Percentiles rank a stretch among this genome's conserved stretches.
Evolutionary conservation across 2,797 vertebrate genomes (phyloP).

Genomic region (Linurgus olivaceus): DNA sequence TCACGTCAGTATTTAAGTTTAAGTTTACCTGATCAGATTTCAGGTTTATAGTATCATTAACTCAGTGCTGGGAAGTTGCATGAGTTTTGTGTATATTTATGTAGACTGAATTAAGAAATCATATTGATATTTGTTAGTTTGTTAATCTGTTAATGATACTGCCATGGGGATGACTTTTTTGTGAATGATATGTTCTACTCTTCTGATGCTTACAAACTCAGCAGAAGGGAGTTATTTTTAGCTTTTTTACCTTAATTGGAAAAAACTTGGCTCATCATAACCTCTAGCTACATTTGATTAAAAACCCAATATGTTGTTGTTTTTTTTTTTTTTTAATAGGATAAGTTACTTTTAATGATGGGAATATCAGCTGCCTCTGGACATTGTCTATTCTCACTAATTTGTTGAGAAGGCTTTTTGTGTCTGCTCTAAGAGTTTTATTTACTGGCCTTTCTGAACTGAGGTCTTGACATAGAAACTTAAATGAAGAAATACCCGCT

Average conservation of each 20-base stretch:
- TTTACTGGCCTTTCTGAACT: not conserved
- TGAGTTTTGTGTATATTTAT: not conserved
- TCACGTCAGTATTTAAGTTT: not conserved
- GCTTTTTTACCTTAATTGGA: not conserved
- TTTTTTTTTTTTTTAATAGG: too few species aligned
- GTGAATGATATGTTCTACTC: not conserved
- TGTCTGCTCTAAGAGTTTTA: not conserved
- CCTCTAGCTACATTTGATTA: not conserved
- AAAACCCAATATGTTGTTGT: not conserved
- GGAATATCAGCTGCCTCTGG: not conserved
- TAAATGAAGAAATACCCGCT: not conserved
- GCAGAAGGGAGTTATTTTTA: not conserved
- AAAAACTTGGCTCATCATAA: not conserved
- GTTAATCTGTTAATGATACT: not conserved
- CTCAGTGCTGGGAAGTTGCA: not conserved
- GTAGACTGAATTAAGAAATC: not conserved
- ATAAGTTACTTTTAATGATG: not conserved
- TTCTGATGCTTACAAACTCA: not conserved
- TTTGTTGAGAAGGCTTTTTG: not conserved
- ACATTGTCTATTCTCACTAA: not conserved
- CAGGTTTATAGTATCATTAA: not conserved
- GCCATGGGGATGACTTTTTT: not conserved
- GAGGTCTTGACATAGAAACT: not conserved
- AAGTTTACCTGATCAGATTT: not conserved
- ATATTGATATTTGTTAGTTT: not conserved